phyloP scores from a whole-genome alignment of 64 coral and sea anemone genomes.

The Pachyseris speciosa region DNA sequence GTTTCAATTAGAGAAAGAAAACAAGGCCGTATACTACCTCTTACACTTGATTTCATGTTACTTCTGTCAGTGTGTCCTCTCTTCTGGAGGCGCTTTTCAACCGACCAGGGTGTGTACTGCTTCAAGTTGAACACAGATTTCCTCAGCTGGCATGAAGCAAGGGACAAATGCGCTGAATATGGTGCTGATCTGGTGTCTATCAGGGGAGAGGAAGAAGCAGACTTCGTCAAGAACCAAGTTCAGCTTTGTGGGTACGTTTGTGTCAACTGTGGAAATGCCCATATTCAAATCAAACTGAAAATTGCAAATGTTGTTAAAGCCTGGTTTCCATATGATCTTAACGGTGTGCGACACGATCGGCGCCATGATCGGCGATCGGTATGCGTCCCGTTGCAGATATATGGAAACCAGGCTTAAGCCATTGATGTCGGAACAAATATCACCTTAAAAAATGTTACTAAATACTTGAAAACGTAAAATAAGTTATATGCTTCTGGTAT shows the following conservation, averaged over 20 bases:
- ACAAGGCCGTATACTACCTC: too few species aligned
- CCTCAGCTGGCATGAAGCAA: conserved; percentile 70
- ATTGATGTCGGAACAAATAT: too few species aligned
- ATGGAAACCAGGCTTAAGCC: too few species aligned
- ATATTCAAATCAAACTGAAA: neutral
- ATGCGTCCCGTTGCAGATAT: too few species aligned
- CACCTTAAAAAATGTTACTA: too few species aligned
- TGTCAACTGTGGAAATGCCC: neutral
- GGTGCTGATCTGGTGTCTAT: conserved; percentile 83
- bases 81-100: conserved; percentile 85
- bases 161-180: conserved; percentile 83
- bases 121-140: conserved; percentile 78
- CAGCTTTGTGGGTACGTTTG: conserved; percentile 65
- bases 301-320: neutral
- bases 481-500: too few species aligned
- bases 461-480: too few species aligned
- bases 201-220: conserved; percentile 56
- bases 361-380: too few species aligned
- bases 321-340: too few species aligned
- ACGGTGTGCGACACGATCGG: too few species aligned
- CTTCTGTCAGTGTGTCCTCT: conserved; percentile 71
- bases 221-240: conserved; percentile 80
- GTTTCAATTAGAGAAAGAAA: neutral
- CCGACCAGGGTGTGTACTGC: conserved; percentile 75
- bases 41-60: neutral